phyloP scores from a whole-genome alignment of 2,888 invertebrate species.

The Brenthis daphne region DNA sequence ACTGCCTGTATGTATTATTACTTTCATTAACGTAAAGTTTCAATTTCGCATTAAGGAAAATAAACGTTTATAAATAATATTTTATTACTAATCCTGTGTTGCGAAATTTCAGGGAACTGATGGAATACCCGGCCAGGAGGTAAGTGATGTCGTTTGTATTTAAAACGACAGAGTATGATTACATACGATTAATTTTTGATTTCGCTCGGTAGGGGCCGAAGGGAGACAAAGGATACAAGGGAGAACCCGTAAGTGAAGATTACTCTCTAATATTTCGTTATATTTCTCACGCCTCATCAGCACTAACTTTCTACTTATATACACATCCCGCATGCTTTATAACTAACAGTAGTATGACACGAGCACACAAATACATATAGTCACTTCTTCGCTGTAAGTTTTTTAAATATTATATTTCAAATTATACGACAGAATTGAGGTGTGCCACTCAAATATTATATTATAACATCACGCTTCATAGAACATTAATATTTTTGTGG shows the following conservation, averaged over 20 bases:
- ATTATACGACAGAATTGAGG: neutral
- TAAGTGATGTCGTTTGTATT: constrained; percentile 61
- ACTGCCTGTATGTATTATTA: constrained; percentile 88
- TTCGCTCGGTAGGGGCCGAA: constrained; percentile 88
- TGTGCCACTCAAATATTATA: neutral
- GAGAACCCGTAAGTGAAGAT: constrained; percentile 87
- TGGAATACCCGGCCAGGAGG: constrained; percentile 96
- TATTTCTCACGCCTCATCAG: constrained; percentile 8
- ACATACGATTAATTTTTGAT: constrained; percentile 42
- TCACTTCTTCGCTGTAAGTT: neutral
- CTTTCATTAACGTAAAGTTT: neutral
- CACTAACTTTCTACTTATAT: constrained; percentile 41
- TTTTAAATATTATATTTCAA: neutral
- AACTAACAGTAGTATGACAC: constrained; percentile 30
- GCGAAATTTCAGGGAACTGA: constrained; percentile 91
- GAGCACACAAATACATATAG: constrained; percentile 18
- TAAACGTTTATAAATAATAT: neutral
- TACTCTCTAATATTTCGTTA: neutral
- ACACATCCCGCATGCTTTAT: constrained; percentile 37
- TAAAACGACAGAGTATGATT: constrained; percentile 6
- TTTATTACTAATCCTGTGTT: constrained; percentile 18
- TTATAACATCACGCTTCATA: too few relatives aligned
- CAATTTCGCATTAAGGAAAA: neutral
- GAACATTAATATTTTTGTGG: neutral
- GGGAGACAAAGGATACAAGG: constrained; percentile 94